Conservation (phyloP, 2,113 vertebrate species). For the Tauraco erythrolophus region DNA sequence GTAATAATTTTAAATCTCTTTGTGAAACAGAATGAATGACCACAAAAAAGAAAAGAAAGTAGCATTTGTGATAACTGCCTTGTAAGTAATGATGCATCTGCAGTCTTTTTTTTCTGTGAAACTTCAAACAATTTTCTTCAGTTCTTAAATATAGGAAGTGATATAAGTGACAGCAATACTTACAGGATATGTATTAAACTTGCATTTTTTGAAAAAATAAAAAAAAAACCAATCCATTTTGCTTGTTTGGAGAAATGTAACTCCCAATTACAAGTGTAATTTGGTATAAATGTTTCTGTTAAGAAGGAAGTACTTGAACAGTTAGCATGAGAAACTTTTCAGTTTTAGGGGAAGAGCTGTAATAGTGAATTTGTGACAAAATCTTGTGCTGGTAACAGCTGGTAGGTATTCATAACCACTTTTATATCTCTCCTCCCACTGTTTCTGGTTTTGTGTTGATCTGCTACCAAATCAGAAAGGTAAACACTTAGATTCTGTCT, state of each 20-base stretch:
- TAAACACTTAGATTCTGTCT: background rate
- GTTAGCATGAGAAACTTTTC: background rate
- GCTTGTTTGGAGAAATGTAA: background rate
- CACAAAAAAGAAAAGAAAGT: conserved; percentile 85
- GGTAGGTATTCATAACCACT: background rate
- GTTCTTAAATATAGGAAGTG: background rate
- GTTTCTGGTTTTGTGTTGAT: background rate
- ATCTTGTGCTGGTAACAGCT: conserved; percentile 11
- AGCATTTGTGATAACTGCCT: conserved; percentile 76
- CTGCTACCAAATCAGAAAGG: background rate
- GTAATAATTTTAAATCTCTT: conserved; percentile 64
- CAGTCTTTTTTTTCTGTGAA: conserved; percentile 61
- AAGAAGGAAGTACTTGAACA: background rate
- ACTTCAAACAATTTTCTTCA: conserved; percentile 58
- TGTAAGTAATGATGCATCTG: conserved; percentile 58
- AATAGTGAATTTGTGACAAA: conserved; percentile 17
- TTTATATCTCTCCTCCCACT: background rate
- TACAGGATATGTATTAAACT: background rate
- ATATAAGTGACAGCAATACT: background rate
- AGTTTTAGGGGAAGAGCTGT: background rate
- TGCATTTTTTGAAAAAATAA: no score
- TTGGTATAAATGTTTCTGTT: background rate
- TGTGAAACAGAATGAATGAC: conserved; percentile 76
- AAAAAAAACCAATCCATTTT: no score
- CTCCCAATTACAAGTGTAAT: background rate